These are phyloP conservation scores for Ichneumoninae sp. DNA, from an alignment of 2,888 invertebrate species.

Conservation along the genomic window DNA sequence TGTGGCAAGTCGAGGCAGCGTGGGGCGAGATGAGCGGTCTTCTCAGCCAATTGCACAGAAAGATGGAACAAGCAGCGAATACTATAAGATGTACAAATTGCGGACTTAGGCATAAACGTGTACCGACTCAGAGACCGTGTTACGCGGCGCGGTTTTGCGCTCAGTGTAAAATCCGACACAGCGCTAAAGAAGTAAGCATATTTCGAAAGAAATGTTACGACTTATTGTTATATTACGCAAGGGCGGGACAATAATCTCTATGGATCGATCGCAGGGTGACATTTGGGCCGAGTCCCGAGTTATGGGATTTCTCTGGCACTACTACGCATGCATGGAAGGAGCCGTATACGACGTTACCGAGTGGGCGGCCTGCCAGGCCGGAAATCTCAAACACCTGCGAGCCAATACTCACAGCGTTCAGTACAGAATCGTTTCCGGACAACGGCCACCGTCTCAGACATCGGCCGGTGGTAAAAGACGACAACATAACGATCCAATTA, in stretches of 20 bases:
- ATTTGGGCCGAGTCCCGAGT: conserved; percentile 97
- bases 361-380: conserved; percentile 97
- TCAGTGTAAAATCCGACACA: conserved; percentile 95
- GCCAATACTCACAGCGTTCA: conserved; percentile 97
- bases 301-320: conserved; percentile 96
- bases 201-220: not conserved
- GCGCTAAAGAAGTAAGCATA: conserved; percentile 91
- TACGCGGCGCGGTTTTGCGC: conserved; percentile 97
- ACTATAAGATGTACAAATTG: conserved; percentile 98
- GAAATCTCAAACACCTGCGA: conserved; percentile 91
- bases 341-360: conserved; percentile 98
- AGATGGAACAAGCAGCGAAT: conserved; percentile 97
- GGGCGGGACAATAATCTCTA: not conserved
- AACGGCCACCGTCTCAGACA: conserved; percentile 85
- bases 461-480: conserved; percentile 76
- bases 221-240: not conserved
- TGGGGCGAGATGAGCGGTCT: conserved; percentile 95
- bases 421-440: conserved; percentile 93
- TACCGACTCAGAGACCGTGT: conserved; percentile 93
- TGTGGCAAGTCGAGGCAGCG: conserved; percentile 92
- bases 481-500: conserved; percentile 79
- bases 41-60: conserved; percentile 94
- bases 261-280: conserved; percentile 89
- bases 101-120: conserved; percentile 94
- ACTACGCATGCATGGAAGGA: conserved; percentile 98